Evolutionary conservation across 2,888 invertebrate species (phyloP).

Genomic region (Nephrotoma flavescens): DNA sequence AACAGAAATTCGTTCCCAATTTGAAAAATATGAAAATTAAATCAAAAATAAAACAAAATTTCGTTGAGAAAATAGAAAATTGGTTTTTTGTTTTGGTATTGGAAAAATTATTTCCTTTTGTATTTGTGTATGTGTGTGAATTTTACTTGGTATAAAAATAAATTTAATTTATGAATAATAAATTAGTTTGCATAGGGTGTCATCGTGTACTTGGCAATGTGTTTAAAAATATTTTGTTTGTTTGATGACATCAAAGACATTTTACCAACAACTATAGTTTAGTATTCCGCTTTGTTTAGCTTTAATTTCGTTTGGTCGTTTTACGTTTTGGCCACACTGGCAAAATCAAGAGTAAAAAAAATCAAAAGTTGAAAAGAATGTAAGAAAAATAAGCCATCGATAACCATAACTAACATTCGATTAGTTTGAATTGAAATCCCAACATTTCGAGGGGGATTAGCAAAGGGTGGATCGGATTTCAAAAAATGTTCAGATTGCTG

Average conservation of each 20-base stretch:
- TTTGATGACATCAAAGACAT: neutral
- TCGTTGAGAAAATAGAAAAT: neutral
- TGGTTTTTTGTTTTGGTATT: neutral
- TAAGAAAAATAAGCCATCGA: no score
- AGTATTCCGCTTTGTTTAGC: no score
- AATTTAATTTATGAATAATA: neutral
- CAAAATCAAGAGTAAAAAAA: no score
- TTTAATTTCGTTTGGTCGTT: no score
- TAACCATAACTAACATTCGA: no score
- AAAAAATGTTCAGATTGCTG: no score
- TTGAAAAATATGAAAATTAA: neutral
- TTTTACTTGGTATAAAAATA: constrained; percentile 1
- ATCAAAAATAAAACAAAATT: neutral
- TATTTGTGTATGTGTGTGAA: neutral
- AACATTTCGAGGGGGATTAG: no score
- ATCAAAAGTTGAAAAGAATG: no score
- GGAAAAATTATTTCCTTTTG: neutral
- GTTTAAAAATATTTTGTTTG: neutral
- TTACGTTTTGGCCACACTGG: no score
- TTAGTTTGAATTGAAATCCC: no score
- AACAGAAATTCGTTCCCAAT: neutral
- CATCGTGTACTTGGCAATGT: neutral
- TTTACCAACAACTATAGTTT: no score
- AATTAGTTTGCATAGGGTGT: neutral
- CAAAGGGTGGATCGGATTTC: no score